Conservation (phyloP, 2,113 vertebrate species). For the Odontesthes bonariensis region DNA sequence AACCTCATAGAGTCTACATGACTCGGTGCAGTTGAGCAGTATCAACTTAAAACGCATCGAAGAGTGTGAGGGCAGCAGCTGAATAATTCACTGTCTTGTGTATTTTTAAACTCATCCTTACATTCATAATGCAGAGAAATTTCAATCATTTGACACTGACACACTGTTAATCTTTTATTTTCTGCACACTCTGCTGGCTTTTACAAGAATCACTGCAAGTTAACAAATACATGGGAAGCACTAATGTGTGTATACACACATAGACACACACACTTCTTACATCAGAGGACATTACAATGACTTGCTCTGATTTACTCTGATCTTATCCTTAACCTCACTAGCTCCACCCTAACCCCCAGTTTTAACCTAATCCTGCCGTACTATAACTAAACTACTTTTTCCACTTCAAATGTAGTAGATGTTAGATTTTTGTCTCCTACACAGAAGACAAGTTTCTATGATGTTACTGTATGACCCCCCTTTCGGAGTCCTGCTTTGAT, state of each 20-base stretch:
- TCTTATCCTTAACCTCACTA: not conserved
- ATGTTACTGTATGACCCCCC: not conserved
- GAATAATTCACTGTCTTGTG: slow-evolving; percentile 74
- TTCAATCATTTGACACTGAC: slow-evolving; percentile 71
- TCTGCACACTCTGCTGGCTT: slow-evolving; percentile 53
- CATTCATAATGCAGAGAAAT: slow-evolving; percentile 76
- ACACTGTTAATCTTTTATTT: slow-evolving; percentile 69
- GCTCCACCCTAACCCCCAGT: too few relatives aligned
- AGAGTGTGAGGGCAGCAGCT: slow-evolving; percentile 35
- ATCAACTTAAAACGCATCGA: slow-evolving; percentile 46
- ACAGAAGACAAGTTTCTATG: too few relatives aligned
- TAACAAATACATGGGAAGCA: slow-evolving; percentile 41
- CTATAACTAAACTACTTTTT: too few relatives aligned
- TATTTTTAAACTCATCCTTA: slow-evolving; percentile 77
- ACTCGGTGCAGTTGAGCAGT: slow-evolving; percentile 16
- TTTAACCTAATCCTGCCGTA: too few relatives aligned
- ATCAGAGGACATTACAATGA: slow-evolving; percentile 2
- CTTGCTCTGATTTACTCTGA: not conserved
- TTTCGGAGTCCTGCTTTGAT: not conserved
- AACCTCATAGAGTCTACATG: slow-evolving; percentile 22
- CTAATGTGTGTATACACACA: not conserved
- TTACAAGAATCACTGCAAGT: slow-evolving; percentile 58
- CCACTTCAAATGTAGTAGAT: too few relatives aligned
- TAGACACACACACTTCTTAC: not conserved
- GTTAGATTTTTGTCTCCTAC: too few relatives aligned